Conservation (phyloP, 1,140 invertebrate species). For the Pogonognathellus flavescens region DNA sequence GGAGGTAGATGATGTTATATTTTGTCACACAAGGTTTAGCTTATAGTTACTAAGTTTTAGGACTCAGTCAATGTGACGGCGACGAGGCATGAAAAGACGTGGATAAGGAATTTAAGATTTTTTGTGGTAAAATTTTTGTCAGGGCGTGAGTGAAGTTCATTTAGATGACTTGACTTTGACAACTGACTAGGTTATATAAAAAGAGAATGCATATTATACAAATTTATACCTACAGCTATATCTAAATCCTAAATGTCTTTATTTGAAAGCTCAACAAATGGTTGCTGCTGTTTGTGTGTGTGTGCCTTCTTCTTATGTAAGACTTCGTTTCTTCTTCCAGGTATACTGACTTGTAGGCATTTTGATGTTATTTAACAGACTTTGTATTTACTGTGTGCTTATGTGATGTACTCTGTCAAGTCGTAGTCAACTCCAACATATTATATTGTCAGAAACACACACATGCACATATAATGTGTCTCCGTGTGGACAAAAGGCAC, state of each 20-base stretch:
- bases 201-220: too few species aligned
- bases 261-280: too few species aligned
- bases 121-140: slow-evolving; percentile 27
- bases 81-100: slow-evolving; percentile 44
- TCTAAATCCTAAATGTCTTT: too few species aligned
- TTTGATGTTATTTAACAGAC: not conserved
- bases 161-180: slow-evolving; percentile 31
- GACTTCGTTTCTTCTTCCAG: too few species aligned
- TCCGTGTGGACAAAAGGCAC: not conserved
- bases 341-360: too few species aligned
- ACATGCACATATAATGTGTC: not conserved
- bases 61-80: slow-evolving; percentile 32
- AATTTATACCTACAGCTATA: too few species aligned
- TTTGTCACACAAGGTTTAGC: slow-evolving; percentile 27
- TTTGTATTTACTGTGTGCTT: not conserved
- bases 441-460: not conserved
- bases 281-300: too few species aligned
- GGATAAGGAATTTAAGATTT: slow-evolving; percentile 43
- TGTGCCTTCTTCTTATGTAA: too few species aligned
- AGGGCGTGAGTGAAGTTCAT: slow-evolving; percentile 41
- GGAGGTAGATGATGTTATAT: slow-evolving; percentile 21
- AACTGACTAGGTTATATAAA: not conserved
- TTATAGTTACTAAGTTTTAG: slow-evolving; percentile 21
- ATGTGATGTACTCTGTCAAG: not conserved
- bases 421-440: too few species aligned